These are phyloP conservation scores for Orthonyx spaldingii DNA, from an alignment of 2,113 vertebrate genomes.

Conservation along the genomic window DNA sequence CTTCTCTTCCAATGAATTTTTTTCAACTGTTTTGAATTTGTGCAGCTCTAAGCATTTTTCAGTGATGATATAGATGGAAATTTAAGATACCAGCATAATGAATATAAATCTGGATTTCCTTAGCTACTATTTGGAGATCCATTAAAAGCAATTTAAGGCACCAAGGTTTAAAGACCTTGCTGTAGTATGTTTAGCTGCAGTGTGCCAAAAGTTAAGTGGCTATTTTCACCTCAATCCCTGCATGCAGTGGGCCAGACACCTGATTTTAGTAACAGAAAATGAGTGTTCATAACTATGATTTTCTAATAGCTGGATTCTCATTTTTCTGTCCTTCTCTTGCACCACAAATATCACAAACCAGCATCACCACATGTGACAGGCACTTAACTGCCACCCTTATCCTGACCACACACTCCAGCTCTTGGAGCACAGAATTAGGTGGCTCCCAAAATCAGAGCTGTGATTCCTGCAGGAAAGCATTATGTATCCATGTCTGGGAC, in stretches of 20 bases:
- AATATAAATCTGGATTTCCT: background rate
- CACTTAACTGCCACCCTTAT: background rate
- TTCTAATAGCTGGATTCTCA: background rate
- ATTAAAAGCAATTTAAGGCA: background rate
- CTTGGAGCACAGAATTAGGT: background rate
- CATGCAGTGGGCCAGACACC: background rate
- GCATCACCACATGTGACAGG: background rate
- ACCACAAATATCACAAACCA: background rate
- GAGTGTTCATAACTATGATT: background rate
- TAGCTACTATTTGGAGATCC: background rate
- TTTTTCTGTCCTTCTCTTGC: background rate
- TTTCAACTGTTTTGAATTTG: background rate
- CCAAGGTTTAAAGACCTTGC: background rate
- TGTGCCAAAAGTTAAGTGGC: background rate
- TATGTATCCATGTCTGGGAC: background rate
- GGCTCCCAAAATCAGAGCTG: background rate
- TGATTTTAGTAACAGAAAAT: background rate
- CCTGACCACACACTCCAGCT: background rate
- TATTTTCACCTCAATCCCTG: background rate
- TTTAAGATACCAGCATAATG: background rate
- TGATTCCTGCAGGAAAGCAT: background rate
- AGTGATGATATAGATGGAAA: background rate
- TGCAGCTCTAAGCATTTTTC: background rate
- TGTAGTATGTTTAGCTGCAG: background rate
- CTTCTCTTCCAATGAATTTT: background rate